A percentile compares a stretch with the other conserved stretches of the same genome.
These are phyloP conservation scores for Catamblyrhynchus diadema DNA, from an alignment of 2,797 vertebrate genomes.

Conservation along the genomic window DNA sequence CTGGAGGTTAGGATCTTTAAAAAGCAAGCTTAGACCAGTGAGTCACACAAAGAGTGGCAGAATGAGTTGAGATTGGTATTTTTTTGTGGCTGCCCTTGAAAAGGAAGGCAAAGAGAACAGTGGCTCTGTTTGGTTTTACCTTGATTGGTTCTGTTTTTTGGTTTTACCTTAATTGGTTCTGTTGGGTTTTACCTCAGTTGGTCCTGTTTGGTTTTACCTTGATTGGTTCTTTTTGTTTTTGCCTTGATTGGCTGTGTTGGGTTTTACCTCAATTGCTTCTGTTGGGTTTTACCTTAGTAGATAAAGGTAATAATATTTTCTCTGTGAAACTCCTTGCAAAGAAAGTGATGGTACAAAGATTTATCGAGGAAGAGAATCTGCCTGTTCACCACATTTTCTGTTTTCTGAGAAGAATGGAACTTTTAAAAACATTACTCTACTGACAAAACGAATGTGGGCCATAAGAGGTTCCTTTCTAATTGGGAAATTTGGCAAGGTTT, in stretches of 20 bases:
- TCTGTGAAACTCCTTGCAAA: not conserved
- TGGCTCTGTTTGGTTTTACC: not conserved
- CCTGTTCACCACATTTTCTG: not conserved
- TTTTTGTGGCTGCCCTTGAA: not conserved
- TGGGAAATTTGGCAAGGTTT: not conserved
- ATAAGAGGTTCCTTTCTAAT: not conserved
- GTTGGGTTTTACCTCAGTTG: not conserved
- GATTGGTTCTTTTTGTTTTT: not conserved
- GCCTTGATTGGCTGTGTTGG: not conserved
- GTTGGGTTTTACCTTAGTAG: not conserved
- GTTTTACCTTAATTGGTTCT: fast-evolving
- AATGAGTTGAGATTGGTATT: not conserved
- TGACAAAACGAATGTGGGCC: not conserved
- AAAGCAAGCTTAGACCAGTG: not conserved
- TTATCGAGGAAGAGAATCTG: not conserved
- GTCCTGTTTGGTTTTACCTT: not conserved
- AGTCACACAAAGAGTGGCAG: not conserved
- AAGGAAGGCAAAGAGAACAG: not conserved
- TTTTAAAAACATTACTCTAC: not conserved
- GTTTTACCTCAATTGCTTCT: not conserved
- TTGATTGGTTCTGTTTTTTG: not conserved
- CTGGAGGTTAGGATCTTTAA: not conserved
- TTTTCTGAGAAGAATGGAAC: not conserved
- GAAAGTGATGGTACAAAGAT: not conserved
- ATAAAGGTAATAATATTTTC: not conserved